These are phyloP conservation scores for Irena cyanogastra DNA, from an alignment of 2,113 vertebrate species.

Conservation along the genomic window DNA sequence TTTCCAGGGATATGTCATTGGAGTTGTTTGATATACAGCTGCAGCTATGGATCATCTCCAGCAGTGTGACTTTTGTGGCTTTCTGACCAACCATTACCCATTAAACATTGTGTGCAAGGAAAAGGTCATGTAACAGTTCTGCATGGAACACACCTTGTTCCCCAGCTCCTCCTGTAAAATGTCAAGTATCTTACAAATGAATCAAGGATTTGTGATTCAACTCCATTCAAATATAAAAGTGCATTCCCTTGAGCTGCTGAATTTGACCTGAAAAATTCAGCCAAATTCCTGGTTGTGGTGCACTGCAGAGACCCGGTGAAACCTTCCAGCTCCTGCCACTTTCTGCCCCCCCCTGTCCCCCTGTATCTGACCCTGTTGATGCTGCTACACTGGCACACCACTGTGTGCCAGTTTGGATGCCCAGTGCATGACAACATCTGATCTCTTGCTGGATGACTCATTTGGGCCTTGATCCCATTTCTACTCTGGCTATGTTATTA, in stretches of 20 bases:
- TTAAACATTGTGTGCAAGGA: not conserved
- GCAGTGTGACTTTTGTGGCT: not conserved
- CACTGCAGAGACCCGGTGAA: not conserved
- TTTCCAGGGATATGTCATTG: not conserved
- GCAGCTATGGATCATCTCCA: not conserved
- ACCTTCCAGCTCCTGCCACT: not conserved
- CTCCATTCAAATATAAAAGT: not conserved
- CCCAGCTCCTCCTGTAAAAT: not conserved
- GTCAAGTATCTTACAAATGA: not conserved
- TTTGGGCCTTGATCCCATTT: not conserved
- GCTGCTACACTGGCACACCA: not conserved
- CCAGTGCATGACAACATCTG: not conserved
- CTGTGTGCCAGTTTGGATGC: not conserved
- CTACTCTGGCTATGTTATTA: not conserved
- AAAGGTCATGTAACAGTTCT: not conserved
- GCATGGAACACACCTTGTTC: not conserved
- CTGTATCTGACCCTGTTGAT: accelerated
- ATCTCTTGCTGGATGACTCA: not conserved
- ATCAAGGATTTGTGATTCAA: not conserved
- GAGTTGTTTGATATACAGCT: not conserved
- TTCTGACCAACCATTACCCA: not conserved
- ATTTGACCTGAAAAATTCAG: not conserved
- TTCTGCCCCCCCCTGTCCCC: not conserved
- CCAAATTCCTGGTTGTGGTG: not conserved
- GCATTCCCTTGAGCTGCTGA: not conserved